These are phyloP conservation scores for Colistium nudipinnis DNA, from an alignment of 2,113 vertebrate species.

Conservation along the genomic window DNA sequence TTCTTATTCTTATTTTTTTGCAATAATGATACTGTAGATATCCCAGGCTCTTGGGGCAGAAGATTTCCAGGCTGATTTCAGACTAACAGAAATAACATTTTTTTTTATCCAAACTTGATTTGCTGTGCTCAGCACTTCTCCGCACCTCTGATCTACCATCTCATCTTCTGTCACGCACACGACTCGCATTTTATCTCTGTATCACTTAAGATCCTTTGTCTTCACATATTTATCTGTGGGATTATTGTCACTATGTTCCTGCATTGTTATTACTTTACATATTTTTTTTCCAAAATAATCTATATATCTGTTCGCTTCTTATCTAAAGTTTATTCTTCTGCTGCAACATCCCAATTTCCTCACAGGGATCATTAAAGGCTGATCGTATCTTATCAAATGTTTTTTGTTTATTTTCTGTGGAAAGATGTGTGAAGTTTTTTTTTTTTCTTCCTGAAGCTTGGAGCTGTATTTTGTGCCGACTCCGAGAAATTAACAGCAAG, in stretches of 20 bases:
- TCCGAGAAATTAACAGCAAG: conserved; percentile 61
- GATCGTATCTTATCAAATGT: conserved; percentile 73
- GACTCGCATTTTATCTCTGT: conserved; percentile 31
- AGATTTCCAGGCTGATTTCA: conserved; percentile 28
- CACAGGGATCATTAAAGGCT: conserved; percentile 68
- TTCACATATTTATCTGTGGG: conserved; percentile 36
- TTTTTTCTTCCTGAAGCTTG: conserved; percentile 39
- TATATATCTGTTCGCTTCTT: conserved; percentile 57
- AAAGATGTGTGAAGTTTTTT: conserved; percentile 67
- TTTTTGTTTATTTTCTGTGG: conserved; percentile 72
- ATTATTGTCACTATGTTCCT: conserved; percentile 29
- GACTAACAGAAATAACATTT: conserved; percentile 33
- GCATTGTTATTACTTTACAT: conserved; percentile 54
- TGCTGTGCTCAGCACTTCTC: conserved; percentile 34
- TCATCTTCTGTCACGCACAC: conserved; percentile 33
- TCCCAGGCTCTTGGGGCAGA: conserved; percentile 40
- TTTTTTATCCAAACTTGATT: conserved; percentile 41
- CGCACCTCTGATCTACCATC: conserved; percentile 21
- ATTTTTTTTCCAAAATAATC: conserved; percentile 33
- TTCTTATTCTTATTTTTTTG: background rate
- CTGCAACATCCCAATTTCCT: conserved; percentile 68
- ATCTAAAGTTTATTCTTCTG: conserved; percentile 60
- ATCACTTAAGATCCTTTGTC: conserved; percentile 30
- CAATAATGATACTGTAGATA: conserved; percentile 13
- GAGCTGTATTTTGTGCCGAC: conserved; percentile 17